phyloP scores from a whole-genome alignment of 2,888 invertebrate genomes.

The Lithophane ornitopus region DNA sequence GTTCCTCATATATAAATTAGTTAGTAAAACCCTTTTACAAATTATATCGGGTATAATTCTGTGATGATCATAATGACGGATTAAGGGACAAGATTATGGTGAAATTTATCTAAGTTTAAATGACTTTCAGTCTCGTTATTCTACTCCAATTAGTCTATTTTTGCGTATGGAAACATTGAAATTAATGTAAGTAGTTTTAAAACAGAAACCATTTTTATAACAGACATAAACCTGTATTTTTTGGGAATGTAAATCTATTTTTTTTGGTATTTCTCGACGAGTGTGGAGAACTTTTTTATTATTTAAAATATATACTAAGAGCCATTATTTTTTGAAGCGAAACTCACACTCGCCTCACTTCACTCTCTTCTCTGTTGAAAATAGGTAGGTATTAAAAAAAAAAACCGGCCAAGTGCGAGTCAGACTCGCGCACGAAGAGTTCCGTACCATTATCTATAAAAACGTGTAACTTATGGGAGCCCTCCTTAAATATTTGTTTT shows the following conservation, averaged over 20 bases:
- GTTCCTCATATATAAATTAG: constrained; percentile 44
- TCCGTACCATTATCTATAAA: too few species aligned
- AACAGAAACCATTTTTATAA: constrained; percentile 26
- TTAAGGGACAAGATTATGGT: constrained; percentile 37
- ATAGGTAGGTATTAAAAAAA: too few species aligned
- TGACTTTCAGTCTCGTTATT: constrained; percentile 7
- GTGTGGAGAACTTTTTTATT: neutral
- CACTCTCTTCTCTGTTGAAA: neutral
- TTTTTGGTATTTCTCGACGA: neutral
- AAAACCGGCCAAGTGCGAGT: too few species aligned
- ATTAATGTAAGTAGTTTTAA: constrained; percentile 7
- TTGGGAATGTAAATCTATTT: neutral
- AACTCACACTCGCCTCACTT: neutral
- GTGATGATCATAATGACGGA: constrained; percentile 38
- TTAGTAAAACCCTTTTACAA: constrained; percentile 51
- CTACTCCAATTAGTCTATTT: constrained; percentile 1
- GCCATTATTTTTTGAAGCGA: neutral
- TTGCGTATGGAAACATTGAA: constrained; percentile 6
- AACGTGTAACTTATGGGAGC: too few species aligned
- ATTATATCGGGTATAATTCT: constrained; percentile 42
- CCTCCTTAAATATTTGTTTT: too few species aligned
- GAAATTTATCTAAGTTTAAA: constrained; percentile 36
- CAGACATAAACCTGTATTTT: neutral
- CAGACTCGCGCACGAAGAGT: too few species aligned
- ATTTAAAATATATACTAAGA: neutral